These are phyloP conservation scores for Microplitis deprimator DNA, from an alignment of 2,888 invertebrate genomes.

Conservation along the genomic window DNA sequence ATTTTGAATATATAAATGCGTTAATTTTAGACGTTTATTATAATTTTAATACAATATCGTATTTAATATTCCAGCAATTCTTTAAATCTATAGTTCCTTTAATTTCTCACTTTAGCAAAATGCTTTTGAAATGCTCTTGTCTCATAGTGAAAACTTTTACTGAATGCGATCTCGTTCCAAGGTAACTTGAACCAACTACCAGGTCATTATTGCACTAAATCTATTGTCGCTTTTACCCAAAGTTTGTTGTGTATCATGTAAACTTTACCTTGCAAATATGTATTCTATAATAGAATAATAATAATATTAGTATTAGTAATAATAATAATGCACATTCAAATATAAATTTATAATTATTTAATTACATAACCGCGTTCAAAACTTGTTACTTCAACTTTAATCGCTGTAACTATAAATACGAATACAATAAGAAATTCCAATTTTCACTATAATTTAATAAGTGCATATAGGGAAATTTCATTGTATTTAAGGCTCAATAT, in stretches of 20 bases:
- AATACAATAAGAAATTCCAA: too few species aligned
- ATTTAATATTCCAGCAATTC: neutral
- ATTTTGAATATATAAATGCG: neutral
- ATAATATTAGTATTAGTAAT: constrained; percentile 12
- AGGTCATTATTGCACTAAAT: constrained; percentile 43
- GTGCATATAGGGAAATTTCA: too few species aligned
- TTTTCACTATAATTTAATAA: too few species aligned
- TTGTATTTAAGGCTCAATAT: too few species aligned
- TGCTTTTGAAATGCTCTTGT: constrained; percentile 19
- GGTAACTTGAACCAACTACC: constrained; percentile 43
- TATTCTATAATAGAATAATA: constrained; percentile 19
- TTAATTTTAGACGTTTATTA: neutral
- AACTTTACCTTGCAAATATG: constrained; percentile 7
- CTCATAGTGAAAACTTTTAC: constrained; percentile 26
- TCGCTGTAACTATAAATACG: too few species aligned
- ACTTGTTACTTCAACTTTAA: too few species aligned
- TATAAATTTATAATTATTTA: neutral
- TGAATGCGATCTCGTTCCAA: constrained; percentile 46
- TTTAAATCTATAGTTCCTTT: constrained; percentile 12
- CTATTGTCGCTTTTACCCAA: constrained; percentile 39
- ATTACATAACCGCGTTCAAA: neutral
- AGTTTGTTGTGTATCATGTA: constrained; percentile 22
- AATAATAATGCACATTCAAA: constrained; percentile 2
- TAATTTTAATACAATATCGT: neutral
- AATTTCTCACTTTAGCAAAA: constrained; percentile 13